Base-by-base conservation (phyloP, 2,888 invertebrate species). In the Drosophila barbarae region DNA sequence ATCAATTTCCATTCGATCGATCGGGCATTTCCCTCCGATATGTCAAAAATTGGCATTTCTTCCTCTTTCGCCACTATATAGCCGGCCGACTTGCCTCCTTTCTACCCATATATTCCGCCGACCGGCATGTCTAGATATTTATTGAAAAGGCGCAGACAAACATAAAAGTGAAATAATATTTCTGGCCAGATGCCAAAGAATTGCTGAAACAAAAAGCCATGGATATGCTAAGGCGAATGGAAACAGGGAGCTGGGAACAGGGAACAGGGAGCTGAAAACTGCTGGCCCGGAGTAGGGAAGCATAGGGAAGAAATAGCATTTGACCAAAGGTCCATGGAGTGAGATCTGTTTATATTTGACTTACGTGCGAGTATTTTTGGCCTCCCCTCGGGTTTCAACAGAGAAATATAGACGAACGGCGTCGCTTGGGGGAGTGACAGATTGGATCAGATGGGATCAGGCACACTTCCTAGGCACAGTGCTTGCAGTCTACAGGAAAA, bases 161-260 rank as follows among this genome's bases (percentile, higher is more conserved):
- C 83, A 82, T 84, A 82, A 80, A 80, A 84, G 73, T 84, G 81
- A 82, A 83, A 80, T 84, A 84, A 80, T 84, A 84, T 77, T 82
- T 79, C 75, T 84, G 85, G 80, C 80, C 73, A 61, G 69, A 58
- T 79, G 80, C 85, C 85, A 84, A 61, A 47, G 63, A 52, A 72
- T 67, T 66, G 57, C 66, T 66, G 65, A 71, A 69, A 69, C 63
- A 60, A 56, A 75, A 81, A 77, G 69, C 73, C 52, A 64, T 52
- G 53, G 47, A 42, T 50, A 44, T 39, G 49, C 50, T 35, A 39
- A 34, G 12, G 44, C n/a, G 28, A 46, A 50, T 42, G 55, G 35
- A 51, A 52, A 60, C 47, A 60, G 59, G 63, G 44, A 46, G 36
- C 32, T 1, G 26, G 26, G 61, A 32, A n/a, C 15, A 12, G 34